These are phyloP conservation scores for Onychostruthus taczanowskii DNA, from an alignment of 2,113 vertebrate species.

Conservation along the genomic window DNA sequence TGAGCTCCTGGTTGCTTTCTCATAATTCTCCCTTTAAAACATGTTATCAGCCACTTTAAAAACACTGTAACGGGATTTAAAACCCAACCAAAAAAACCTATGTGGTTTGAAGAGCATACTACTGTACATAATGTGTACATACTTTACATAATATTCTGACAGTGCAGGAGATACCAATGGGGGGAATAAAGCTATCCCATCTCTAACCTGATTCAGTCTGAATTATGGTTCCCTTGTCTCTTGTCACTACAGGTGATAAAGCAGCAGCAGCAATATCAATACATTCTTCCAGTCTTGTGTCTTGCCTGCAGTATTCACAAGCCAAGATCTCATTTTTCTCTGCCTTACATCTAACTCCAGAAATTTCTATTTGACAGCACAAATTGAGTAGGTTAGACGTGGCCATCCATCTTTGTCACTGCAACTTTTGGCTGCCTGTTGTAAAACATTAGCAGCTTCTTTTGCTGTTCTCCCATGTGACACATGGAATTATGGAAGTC, in stretches of 20 bases:
- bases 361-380: slow-evolving; percentile 38
- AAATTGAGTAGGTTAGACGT: background rate
- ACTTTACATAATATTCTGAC: background rate
- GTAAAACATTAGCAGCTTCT: background rate
- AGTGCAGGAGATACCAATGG: background rate
- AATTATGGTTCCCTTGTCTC: background rate
- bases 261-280: background rate
- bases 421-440: background rate
- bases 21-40: background rate
- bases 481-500: background rate
- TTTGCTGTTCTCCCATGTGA: background rate
- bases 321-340: background rate
- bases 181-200: fast-evolving
- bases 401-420: background rate
- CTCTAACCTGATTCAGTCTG: background rate
- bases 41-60: background rate
- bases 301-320: background rate
- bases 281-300: background rate
- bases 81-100: background rate
- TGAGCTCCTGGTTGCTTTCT: background rate
- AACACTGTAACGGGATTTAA: background rate
- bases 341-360: slow-evolving; percentile 21
- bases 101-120: background rate
- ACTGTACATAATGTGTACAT: background rate
- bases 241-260: slow-evolving; percentile 6